Evolutionary conservation across 2,797 vertebrate species (phyloP), one percentile per base, ranked within the genome.

Genomic region (Cheirogaleus major): DNA sequence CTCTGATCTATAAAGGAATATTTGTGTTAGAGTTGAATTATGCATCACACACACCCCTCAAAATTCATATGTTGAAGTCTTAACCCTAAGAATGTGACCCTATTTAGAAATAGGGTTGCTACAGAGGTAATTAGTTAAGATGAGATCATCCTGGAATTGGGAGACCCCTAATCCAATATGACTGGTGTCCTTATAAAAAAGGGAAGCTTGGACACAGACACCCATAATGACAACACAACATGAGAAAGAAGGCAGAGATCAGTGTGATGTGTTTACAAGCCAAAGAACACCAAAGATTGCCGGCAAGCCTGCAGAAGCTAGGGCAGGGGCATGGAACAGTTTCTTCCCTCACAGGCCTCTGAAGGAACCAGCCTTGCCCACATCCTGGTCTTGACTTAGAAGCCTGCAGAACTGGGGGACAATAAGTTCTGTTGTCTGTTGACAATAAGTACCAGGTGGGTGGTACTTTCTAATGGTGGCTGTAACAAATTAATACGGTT

Each of bases 151-250:
- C 10, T 50, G 30, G 35, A 69, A 70, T 65, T 59, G 32, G n/a
- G 35, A 30, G 14, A 23, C 15, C 41, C 43, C 70, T 15, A 63
- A 35, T 63, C 38, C 55, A 80, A 32, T 10, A 55, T 55, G n/a
- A 55, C 45, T 45, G 3, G 12, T 65, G 32, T 92, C 59, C 13
- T 63, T 57, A 41, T 27, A 25, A 7, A 14, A 88, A 85, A 27
- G 27, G 12, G 27, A 70, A 69, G 48, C 35, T 67, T n/a, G n/a
- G 32, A 75, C 15, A n/a, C 2, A 32, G 48, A 67, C 41, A 69
- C 38, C 2, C 3, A 7, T 20, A 8, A 38, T 43, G 32, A 89
- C 48, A 73, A 65, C 0, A 1, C 6, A 4, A 14, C 1, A 5
- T 52, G 27, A 23, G n/a, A 30, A 14, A 70, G 63, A 87, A 78